A percentile compares a stretch with the other conserved stretches of the same genome.
phyloP scores from a whole-genome alignment of 1,140 invertebrate species.

The Drosophila mayri region DNA sequence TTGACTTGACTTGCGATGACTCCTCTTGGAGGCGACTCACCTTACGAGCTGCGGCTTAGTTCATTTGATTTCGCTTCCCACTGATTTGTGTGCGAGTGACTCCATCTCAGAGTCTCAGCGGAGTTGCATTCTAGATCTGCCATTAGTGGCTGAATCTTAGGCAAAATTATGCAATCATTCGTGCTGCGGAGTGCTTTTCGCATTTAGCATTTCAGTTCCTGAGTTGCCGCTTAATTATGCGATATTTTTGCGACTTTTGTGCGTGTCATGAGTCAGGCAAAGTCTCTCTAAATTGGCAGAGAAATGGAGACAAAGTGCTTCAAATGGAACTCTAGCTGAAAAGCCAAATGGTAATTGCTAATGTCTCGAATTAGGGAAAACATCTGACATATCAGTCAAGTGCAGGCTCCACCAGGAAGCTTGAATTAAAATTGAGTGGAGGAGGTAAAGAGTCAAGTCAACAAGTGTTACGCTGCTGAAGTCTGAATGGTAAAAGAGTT shows the following conservation, averaged over 20 bases:
- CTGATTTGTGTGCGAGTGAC: constrained; percentile 37
- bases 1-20: constrained; percentile 36
- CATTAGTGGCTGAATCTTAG: constrained; percentile 30
- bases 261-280: constrained; percentile 51
- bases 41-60: constrained; percentile 43
- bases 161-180: constrained; percentile 60
- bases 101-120: constrained; percentile 10
- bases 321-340: constrained; percentile 4
- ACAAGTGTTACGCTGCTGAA: neutral
- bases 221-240: constrained; percentile 52
- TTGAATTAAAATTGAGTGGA: constrained; percentile 5
- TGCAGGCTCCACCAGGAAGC: constrained; percentile 7
- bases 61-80: constrained; percentile 73
- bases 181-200: constrained; percentile 24
- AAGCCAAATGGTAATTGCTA: constrained; percentile 34
- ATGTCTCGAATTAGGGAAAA: constrained; percentile 31
- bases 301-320: constrained; percentile 13
- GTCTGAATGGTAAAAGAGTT: neutral
- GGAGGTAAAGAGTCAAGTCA: constrained; percentile 14
- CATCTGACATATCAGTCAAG: constrained; percentile 21
- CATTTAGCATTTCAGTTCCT: constrained; percentile 39
- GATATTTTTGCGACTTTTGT: constrained; percentile 53
- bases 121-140: constrained; percentile 35
- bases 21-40: constrained; percentile 28
- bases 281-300: constrained; percentile 24